phyloP scores from a whole-genome alignment of 64 coral and sea anemone species.

The Astreopora myriophthalma region DNA sequence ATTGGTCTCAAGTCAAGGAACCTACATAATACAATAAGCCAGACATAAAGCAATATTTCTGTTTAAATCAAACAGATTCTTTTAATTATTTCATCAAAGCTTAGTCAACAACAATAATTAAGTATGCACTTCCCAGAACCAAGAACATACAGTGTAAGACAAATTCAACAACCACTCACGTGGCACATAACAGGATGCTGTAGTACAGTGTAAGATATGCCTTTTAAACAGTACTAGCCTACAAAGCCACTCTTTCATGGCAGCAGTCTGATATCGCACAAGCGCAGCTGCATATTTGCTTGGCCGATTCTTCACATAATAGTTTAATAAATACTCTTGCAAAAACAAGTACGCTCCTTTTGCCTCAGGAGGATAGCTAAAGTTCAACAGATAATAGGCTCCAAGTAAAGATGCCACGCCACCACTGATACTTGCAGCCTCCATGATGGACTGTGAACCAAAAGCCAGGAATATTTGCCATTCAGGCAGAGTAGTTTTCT shows the following conservation, averaged over 20 bases:
- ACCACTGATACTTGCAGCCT: neutral
- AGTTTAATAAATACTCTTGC: neutral
- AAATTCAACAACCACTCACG: too few species aligned
- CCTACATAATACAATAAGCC: too few species aligned
- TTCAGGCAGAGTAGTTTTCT: neutral
- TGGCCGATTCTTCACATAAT: neutral
- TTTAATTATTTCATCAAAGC: too few species aligned
- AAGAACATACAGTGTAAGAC: too few species aligned
- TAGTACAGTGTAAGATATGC: too few species aligned
- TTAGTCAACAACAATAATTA: too few species aligned
- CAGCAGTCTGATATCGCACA: neutral
- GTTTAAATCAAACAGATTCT: too few species aligned
- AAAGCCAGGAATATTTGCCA: neutral
- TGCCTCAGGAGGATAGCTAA: neutral
- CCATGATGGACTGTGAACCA: neutral
- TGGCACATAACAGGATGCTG: too few species aligned
- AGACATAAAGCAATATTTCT: too few species aligned
- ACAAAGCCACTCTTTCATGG: neutral
- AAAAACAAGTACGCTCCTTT: constrained; percentile 19
- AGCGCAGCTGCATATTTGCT: neutral
- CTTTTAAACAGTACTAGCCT: too few species aligned
- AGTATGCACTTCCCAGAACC: too few species aligned
- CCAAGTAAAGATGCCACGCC: neutral
- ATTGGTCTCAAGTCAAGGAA: too few species aligned
- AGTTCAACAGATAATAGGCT: neutral